These are phyloP conservation scores for Aphodius sticticus DNA, from an alignment of 2,888 invertebrate genomes.

Conservation along the genomic window DNA sequence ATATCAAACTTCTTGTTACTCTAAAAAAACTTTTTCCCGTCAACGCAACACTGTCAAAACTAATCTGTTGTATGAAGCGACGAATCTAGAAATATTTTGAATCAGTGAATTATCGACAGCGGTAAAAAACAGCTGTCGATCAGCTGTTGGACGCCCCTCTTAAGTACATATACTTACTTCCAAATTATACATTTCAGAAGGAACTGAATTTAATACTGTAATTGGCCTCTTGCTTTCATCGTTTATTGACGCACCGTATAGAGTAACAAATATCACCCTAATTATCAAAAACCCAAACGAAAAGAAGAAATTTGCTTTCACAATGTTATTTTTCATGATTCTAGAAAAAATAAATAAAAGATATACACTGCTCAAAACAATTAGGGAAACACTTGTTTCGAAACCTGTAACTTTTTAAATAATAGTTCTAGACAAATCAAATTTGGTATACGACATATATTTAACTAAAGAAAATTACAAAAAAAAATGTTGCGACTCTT, in stretches of 20 bases:
- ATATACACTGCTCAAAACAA: too few species aligned
- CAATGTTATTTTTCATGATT: slow-evolving; percentile 40
- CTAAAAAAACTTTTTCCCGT: slow-evolving; percentile 56
- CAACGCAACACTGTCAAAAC: slow-evolving; percentile 53
- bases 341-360: slow-evolving; percentile 23
- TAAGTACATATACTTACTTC: slow-evolving; percentile 28
- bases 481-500: too few species aligned
- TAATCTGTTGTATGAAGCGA: slow-evolving; percentile 53
- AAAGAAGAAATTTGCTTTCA: slow-evolving; percentile 50
- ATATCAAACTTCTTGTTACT: slow-evolving; percentile 42
- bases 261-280: slow-evolving; percentile 50
- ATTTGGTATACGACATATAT: too few species aligned
- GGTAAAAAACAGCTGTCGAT: not conserved
- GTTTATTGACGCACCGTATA: slow-evolving; percentile 53
- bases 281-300: slow-evolving; percentile 55
- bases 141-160: too few species aligned
- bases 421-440: too few species aligned
- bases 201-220: slow-evolving; percentile 68
- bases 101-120: not conserved
- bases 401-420: too few species aligned
- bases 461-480: too few species aligned
- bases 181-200: slow-evolving; percentile 67
- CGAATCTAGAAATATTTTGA: slow-evolving; percentile 49
- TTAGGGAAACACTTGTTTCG: too few species aligned
- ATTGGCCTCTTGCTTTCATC: slow-evolving; percentile 53